Evolutionary conservation across 2,797 vertebrate species (phyloP), one percentile per base, ranked within the genome.

Genomic region (Gila robusta): DNA sequence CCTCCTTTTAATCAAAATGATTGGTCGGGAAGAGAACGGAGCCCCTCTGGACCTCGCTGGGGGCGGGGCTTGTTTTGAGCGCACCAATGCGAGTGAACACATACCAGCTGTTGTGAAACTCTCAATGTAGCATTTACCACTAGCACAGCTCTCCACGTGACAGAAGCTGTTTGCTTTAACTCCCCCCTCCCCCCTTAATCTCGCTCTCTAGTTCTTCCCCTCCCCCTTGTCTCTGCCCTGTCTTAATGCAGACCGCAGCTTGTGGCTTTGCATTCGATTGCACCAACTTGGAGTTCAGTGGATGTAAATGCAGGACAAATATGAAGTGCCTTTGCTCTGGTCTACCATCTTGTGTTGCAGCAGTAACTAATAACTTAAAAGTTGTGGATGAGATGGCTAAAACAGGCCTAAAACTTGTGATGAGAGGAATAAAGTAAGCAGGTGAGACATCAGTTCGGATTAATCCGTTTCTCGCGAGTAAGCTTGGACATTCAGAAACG

Each of bases 31-130:
- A 41, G 49, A 85, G 54, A 86, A 83, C 49, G 32, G 44, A 85
- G 71, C 67, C 81, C 81, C 88, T 78, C 44, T n/a, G 49, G 79
- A 82, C 85, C 85, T 44, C 49, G 2, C 44, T 66, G 67, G 28
- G 67, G 87, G 78, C 19, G 74, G 81, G 85, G 69, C 72, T 83
- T 84, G n/a, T 19, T 66, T 56, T 2, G 69, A 49, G 28, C 3
- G 21, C 52, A 77, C 80, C 62, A 76, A 77, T 84, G 67, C 17
- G 11, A 44, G 56, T 69, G 67, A 79, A 82, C 64, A 59, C 69
- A 86, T 76, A 84, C 85, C 90, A 88, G 90, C 90, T 90, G 90
- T 88, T 91, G 90, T 87, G 80, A 89, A 90, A 89, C 80, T 87
- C 81, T 87, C 84, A 84, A 79, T 77, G 84, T 82, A 88, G 89